phyloP scores from a whole-genome alignment of 2,797 vertebrate species.

The Smutsia temminckii region DNA sequence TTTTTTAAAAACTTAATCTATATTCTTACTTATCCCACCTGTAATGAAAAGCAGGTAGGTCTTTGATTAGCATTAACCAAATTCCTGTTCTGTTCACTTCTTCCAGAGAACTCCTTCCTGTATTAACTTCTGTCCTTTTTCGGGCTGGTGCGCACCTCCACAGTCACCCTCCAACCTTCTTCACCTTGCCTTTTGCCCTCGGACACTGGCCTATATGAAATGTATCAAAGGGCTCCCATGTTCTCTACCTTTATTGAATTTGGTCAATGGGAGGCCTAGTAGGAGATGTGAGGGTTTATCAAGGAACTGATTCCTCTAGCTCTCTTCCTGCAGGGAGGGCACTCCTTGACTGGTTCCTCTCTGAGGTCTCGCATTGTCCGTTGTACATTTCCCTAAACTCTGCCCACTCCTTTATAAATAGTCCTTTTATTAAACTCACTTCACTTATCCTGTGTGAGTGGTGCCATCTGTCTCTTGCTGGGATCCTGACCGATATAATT shows the following conservation, averaged over 20 bases:
- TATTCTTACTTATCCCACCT: neutral
- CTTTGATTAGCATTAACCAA: neutral
- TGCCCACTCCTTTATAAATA: conserved; percentile 30
- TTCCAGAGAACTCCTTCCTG: neutral
- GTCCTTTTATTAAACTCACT: conserved; percentile 39
- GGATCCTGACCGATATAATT: conserved; percentile 41
- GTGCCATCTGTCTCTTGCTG: conserved; percentile 52
- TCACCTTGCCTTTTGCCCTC: neutral
- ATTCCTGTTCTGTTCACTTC: neutral
- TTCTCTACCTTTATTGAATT: neutral
- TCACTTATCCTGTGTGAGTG: conserved; percentile 39
- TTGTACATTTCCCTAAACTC: conserved; percentile 26
- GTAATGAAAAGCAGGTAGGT: neutral
- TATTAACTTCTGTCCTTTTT: neutral
- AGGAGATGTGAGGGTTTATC: neutral
- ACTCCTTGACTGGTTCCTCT: neutral
- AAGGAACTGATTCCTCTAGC: neutral
- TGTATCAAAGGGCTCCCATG: neutral
- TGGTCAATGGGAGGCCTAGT: neutral
- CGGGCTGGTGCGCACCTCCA: neutral
- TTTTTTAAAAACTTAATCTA: neutral
- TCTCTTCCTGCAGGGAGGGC: neutral
- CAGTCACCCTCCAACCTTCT: neutral
- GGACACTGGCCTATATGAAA: neutral
- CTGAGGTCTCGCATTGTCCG: neutral